Evolutionary conservation across 2,113 vertebrate species (phyloP), one percentile per base, ranked within the genome.

Genomic region (Triplophysa rosa): DNA sequence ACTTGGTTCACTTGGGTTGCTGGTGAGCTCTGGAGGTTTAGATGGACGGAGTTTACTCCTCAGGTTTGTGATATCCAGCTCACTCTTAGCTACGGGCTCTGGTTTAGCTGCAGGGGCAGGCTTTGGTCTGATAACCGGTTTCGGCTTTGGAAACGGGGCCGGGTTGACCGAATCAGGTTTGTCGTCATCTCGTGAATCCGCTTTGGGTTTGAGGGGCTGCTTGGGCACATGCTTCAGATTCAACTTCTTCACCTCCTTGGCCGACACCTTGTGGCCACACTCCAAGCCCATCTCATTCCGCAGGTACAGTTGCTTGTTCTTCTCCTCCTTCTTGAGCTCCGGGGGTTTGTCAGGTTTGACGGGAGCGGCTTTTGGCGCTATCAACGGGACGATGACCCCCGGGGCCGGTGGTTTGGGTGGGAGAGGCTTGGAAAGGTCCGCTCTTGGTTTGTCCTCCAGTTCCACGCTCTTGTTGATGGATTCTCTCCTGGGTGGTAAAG

Each of bases 201-300:
- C 9, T 88, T 95, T 97, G 73, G 93, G 87, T 79, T 95, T 99
- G 1, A 90, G 87, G 23, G 93, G 95, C 63, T 96, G 94, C 81
- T 95, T 97, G 45, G 95, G 90, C n/a, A 97, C 91, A 4, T 96
- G 98, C 47, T 98, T 95, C 42, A 99, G 93, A 82, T 96, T 96
- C 68, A 97, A 96, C 87, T 97, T 99, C 87, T 96, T 98, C 54
- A 99, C 95, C 81, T 98, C 98, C 85, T 97, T 98, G 87, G 93
- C 95, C 0, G 95, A 92, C 14, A 99, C 85, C 80, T 98, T 99
- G 89, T 98, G 97, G 52, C 97, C 97, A 19, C 96, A 97, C 85
- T 99, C 98, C 59, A 99, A 90, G 0, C 97, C 98, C 96, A 98
- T 98, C 89, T 99, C 97, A 0, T 98, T 99, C 59, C 92, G 95